phyloP scores from a whole-genome alignment of 2,888 invertebrate species.

The Oasisia sp. region DNA sequence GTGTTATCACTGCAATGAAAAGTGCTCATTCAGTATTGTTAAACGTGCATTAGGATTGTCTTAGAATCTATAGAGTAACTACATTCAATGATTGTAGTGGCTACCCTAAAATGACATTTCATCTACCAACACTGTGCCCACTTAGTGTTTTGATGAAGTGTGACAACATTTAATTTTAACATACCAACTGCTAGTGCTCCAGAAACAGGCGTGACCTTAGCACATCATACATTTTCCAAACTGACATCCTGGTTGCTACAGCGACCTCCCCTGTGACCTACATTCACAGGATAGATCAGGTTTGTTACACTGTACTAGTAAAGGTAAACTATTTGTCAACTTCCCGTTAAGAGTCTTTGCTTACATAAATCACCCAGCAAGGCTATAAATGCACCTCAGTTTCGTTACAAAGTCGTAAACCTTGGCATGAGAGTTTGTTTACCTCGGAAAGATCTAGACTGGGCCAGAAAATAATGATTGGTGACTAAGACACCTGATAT shows the following conservation, averaged over 20 bases:
- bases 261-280: too few relatives aligned
- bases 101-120: not conserved
- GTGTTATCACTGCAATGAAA: too few relatives aligned
- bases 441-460: not conserved
- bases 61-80: not conserved
- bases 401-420: not conserved
- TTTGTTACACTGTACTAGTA: not conserved
- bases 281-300: too few relatives aligned
- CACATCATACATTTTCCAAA: too few relatives aligned
- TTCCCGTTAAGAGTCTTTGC: not conserved
- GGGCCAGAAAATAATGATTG: not conserved
- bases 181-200: not conserved
- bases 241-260: too few relatives aligned
- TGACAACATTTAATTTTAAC: not conserved
- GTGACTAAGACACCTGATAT: not conserved
- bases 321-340: not conserved
- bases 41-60: not conserved
- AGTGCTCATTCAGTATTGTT: not conserved
- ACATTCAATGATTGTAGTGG: not conserved
- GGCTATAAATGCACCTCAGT: not conserved
- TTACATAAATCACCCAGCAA: not conserved
- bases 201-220: too few relatives aligned
- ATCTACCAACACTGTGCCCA: not conserved
- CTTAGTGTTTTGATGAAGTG: not conserved
- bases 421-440: not conserved